Evolutionary conservation across 2,113 vertebrate species (phyloP), one percentile per base, ranked within the genome.

Genomic region (Lipophrys pholis): DNA sequence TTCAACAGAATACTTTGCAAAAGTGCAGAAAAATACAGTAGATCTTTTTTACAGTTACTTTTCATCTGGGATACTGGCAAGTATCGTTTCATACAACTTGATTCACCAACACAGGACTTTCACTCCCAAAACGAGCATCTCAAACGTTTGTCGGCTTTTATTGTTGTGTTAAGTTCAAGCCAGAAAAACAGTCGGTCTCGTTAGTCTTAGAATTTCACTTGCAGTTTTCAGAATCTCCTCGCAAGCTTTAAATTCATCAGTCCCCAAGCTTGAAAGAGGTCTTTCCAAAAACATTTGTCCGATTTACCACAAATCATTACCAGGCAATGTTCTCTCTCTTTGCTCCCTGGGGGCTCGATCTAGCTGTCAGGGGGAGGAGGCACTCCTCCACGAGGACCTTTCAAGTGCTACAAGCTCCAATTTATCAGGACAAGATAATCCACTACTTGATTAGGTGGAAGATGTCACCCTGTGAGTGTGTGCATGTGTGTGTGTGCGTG

Each of bases 361-460:
- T 89, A 88, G 88, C 84, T 87, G 83, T 83, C 81, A 71, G 57
- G 63, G 80, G 79, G 79, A 90, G 84, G 45, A 81, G 11, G 87
- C 91, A 60, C 85, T 91, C 78, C 91, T 86, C 81, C 89, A 92
- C 71, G 84, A 94, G 92, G 89, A 90, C 90, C 91, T 92, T 92
- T 93, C 85, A 91, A 16, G 49, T 90, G 82, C 84, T 85, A 84
- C 84, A 54, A 56, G 84, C 90, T 93, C 91, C 93, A 94, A 92
- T 94, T 94, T 93, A 94, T 91, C 93, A 93, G 91, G 85, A 94
- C 91, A 92, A 94, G 91, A 94, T 93, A 94, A 93, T 93, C 91
- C 90, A 85, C 85, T 73, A 87, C 87, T 95, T 92, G 91, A 93
- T 93, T 90, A 94, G 90, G 91, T 92, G 71, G 87, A 79, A 93